These are phyloP conservation scores for Eremobia ochroleuca DNA, from an alignment of 2,888 invertebrate species.

Conservation along the genomic window DNA sequence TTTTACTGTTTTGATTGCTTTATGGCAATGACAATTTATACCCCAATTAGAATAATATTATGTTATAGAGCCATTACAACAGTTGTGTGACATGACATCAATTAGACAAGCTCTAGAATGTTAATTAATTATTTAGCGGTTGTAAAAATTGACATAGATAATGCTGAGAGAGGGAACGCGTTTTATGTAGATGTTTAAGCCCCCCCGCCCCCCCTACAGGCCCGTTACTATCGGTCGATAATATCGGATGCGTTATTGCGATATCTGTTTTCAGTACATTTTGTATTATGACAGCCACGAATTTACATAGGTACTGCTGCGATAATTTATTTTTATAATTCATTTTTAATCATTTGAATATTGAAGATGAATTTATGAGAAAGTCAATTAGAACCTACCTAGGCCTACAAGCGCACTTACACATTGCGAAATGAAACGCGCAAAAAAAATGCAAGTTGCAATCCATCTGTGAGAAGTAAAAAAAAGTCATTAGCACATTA, in stretches of 20 bases:
- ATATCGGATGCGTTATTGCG: no score
- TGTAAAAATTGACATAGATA: slow-evolving; percentile 32
- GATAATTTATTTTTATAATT: no score
- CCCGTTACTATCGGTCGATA: no score
- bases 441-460: slow-evolving; percentile 35
- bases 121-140: slow-evolving; percentile 39
- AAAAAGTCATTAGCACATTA: slow-evolving; percentile 34
- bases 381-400: not conserved
- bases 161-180: not conserved
- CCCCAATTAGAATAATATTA: slow-evolving; percentile 23
- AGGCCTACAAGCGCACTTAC: not conserved
- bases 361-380: not conserved
- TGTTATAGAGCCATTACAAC: slow-evolving; percentile 30
- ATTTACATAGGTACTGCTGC: no score
- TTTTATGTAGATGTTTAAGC: not conserved
- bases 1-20: slow-evolving; percentile 28
- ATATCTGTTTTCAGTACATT: no score
- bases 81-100: slow-evolving; percentile 42
- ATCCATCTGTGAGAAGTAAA: slow-evolving; percentile 12
- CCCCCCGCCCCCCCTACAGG: no score
- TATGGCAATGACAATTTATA: slow-evolving; percentile 14
- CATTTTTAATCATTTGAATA: no score
- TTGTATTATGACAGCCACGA: no score
- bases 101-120: slow-evolving; percentile 43
- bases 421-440: not conserved